Conservation (phyloP, 2,888 invertebrate species). For the Epinotia demarniana region DNA sequence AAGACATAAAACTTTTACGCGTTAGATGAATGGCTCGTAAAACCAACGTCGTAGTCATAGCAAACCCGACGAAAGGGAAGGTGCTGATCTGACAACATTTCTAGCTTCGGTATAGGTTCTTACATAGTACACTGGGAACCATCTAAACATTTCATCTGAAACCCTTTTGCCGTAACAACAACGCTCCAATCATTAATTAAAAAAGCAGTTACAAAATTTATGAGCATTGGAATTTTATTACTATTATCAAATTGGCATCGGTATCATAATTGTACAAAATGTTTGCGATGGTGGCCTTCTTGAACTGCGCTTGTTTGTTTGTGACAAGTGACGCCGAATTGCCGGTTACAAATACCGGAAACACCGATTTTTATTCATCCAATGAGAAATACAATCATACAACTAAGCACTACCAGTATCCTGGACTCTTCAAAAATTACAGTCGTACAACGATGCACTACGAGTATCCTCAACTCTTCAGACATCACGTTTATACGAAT, state of each 20-base stretch:
- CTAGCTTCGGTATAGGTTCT: neutral
- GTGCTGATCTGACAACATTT: conserved; percentile 3
- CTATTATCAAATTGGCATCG: conserved; percentile 4
- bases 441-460: neutral
- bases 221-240: neutral
- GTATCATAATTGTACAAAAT: conserved; percentile 1
- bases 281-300: neutral
- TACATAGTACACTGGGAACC: neutral
- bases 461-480: conserved; percentile 25
- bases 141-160: neutral
- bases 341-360: too few species aligned
- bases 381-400: too few species aligned
- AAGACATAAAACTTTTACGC: conserved; percentile 65
- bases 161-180: neutral
- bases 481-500: conserved; percentile 30
- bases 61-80: conserved; percentile 45
- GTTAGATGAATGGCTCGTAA: conserved; percentile 60
- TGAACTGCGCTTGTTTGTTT: neutral
- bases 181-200: conserved; percentile 1
- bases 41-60: conserved; percentile 54
- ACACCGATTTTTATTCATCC: too few species aligned
- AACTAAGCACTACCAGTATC: neutral
- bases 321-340: neutral
- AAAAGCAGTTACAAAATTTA: neutral
- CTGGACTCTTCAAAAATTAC: conserved; percentile 24